Evolutionary conservation across 2,113 vertebrate genomes (phyloP).

Genomic region (Athene cunicularia): DNA sequence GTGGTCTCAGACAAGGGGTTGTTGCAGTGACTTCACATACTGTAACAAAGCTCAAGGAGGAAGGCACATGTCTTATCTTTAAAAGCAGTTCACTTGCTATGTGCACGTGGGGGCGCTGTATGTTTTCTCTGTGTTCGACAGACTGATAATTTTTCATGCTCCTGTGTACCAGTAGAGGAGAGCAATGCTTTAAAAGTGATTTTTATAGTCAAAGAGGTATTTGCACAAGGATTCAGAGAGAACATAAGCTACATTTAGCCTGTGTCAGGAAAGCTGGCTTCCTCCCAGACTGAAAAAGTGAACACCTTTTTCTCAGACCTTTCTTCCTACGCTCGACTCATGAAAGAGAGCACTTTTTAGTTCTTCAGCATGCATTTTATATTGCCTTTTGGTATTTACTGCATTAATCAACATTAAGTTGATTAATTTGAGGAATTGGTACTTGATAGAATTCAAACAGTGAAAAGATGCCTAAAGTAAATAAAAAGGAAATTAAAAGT

Average conservation of each 20-base stretch:
- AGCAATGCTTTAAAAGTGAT: not conserved
- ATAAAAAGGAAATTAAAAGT: not conserved
- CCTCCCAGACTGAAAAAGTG: not conserved
- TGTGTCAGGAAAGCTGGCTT: not conserved
- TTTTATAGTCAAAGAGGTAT: not conserved
- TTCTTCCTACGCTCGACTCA: not conserved
- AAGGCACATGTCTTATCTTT: not conserved
- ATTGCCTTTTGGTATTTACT: not conserved
- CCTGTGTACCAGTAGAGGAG: not conserved
- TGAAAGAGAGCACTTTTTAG: not conserved
- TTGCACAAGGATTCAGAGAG: not conserved
- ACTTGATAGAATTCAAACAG: not conserved
- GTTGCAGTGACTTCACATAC: not conserved
- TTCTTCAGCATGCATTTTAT: not conserved
- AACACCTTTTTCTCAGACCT: not conserved
- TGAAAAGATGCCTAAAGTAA: not conserved
- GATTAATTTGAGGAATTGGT: not conserved
- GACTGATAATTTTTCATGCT: not conserved
- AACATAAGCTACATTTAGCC: not conserved
- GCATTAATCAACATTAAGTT: not conserved
- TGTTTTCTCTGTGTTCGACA: not conserved
- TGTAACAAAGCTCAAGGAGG: not conserved
- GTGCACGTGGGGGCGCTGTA: not conserved
- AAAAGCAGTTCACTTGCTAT: not conserved
- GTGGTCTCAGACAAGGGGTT: not conserved